These are phyloP conservation scores for Lateolabrax maculatus DNA, from an alignment of 2,797 vertebrate species.

Conservation along the genomic window DNA sequence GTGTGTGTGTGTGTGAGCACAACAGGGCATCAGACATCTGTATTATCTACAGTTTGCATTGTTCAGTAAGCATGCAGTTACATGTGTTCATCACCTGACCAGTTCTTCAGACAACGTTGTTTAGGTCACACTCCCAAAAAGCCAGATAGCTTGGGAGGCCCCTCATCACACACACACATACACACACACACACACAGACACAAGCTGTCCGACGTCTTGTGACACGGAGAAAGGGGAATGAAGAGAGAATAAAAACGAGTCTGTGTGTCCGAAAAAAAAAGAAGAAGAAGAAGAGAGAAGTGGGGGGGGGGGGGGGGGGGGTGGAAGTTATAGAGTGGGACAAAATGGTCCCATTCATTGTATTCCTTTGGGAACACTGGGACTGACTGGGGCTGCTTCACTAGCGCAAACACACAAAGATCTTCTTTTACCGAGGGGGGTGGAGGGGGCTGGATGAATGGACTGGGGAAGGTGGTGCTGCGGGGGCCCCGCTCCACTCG, in stretches of 20 bases:
- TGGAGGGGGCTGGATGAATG: slow-evolving; percentile 88
- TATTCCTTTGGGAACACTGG: slow-evolving; percentile 94
- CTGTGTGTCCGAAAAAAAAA: slow-evolving; percentile 84
- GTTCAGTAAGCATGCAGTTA: slow-evolving; percentile 21
- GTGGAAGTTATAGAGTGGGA: slow-evolving; percentile 63
- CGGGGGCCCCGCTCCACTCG: slow-evolving; percentile 81
- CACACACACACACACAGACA: slow-evolving; percentile 27
- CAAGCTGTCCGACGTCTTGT: slow-evolving; percentile 57
- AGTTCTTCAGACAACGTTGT: slow-evolving; percentile 19
- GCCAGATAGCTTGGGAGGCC: slow-evolving; percentile 17
- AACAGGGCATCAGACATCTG: neutral
- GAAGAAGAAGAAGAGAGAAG: slow-evolving; percentile 30
- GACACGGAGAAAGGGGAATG: slow-evolving; percentile 60
- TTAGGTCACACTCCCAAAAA: slow-evolving; percentile 53
- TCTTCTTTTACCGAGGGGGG: slow-evolving; percentile 85
- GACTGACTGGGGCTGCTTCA: slow-evolving; percentile 86
- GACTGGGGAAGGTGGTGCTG: slow-evolving; percentile 82
- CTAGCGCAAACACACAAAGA: slow-evolving; percentile 94
- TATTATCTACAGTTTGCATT: slow-evolving; percentile 10
- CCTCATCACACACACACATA: slow-evolving; percentile 6
- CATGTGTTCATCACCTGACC: slow-evolving; percentile 62
- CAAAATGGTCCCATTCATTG: slow-evolving; percentile 98
- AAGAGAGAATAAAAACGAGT: slow-evolving; percentile 90
- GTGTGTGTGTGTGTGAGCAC: neutral
- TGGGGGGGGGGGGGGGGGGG: neutral